Evolutionary conservation across 2,113 vertebrate genomes (phyloP), one percentile per base, ranked within the genome.

Genomic region (Mirza zaza): DNA sequence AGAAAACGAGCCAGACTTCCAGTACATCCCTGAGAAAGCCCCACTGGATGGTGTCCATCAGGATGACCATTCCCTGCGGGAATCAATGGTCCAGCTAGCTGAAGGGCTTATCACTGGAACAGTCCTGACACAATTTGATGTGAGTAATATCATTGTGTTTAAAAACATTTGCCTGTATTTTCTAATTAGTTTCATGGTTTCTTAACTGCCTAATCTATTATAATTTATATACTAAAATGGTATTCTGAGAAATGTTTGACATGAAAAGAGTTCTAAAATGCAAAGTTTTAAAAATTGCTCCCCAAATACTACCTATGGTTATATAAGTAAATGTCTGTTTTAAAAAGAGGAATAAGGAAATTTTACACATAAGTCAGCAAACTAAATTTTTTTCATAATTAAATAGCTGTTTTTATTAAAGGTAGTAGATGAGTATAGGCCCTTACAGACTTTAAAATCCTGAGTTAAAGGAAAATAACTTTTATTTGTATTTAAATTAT

Each of bases 11-110:
- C 99, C 99, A 50, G 99, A 99, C 97, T 99, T 99, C 97, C 99
- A 99, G 98, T 99, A 99, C 98, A 99, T 99, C 98, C 99, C 99
- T n/a, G 99, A 99, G 98, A 99, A 99, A 98, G 99, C 98, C 75
- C 99, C 99, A 9, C 97, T 99, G 94, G 99, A 99, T 98, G 98
- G 98, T 9, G 84, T 98, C 77, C 99, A 99, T 98, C 98, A 99
- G 57, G 99, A 99, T 98, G 99, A 99, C 96, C 98, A 99, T 59
- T 99, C 99, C 96, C 98, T 99, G 98, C 99, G 98, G 91, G 99
- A 99, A 97, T 99, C 99, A 15, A 99, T 99, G 99, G 98, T 99
- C 82, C 98, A 99, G 71, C 99, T 99, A 65, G 99, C 99, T 94
- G 99, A 99, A 59, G 99, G 99, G 73, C 99, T 99, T 88, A 97